Evolutionary conservation across 2,113 vertebrate species (phyloP).

Genomic region (Oceanites oceanicus): DNA sequence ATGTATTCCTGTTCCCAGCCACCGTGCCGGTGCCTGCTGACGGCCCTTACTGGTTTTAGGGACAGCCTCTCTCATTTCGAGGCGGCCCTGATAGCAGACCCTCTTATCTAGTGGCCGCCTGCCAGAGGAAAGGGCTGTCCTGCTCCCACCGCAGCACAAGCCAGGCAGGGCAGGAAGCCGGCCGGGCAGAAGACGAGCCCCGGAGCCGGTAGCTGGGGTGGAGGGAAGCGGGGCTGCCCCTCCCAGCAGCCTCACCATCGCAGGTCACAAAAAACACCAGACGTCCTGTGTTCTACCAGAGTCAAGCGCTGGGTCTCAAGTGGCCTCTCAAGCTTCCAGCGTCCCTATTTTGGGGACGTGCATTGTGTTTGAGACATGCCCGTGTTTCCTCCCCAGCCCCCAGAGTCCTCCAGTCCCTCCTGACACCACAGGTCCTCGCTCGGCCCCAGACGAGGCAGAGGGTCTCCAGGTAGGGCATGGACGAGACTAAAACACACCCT

Average conservation of each 20-base stretch:
- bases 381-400: neutral
- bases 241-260: neutral
- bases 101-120: neutral
- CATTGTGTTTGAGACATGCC: neutral
- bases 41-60: neutral
- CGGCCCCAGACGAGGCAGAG: neutral
- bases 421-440: no score
- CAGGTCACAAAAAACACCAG: neutral
- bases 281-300: fast-evolving
- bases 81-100: neutral
- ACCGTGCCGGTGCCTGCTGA: neutral
- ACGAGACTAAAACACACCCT: neutral
- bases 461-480: neutral
- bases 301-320: fast-evolving
- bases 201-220: neutral
- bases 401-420: neutral
- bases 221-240: neutral
- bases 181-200: neutral
- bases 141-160: neutral
- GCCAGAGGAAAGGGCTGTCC: neutral
- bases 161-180: neutral
- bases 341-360: neutral
- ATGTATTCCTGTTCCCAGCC: neutral
- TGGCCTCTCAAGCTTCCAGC: neutral
- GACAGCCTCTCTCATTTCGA: neutral